These are phyloP conservation scores for Caenorhabditis wallacei DNA, from an alignment of 2,888 invertebrate species.

Conservation along the genomic window DNA sequence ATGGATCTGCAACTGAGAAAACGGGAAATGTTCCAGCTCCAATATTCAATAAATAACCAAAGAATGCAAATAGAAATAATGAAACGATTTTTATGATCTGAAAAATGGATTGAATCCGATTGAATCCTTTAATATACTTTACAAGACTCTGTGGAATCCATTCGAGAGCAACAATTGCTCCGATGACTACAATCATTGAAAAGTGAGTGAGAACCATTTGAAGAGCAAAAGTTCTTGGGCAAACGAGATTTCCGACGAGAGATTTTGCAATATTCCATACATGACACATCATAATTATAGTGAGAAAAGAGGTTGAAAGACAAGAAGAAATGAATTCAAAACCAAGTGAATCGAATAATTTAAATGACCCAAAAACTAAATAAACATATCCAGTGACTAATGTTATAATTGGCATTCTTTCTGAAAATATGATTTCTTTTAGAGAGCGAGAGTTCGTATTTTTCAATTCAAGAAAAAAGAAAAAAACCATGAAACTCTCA, in stretches of 20 bases:
- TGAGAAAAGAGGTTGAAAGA: conserved; percentile 2
- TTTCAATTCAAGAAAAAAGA: neutral
- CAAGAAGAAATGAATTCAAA: neutral
- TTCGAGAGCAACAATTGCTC: neutral
- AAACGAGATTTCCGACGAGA: neutral
- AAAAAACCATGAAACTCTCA: conserved; percentile 1
- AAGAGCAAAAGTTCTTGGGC: conserved; percentile 31
- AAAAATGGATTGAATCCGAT: neutral
- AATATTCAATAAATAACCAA: conserved; percentile 20
- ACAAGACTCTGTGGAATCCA: conserved; percentile 12
- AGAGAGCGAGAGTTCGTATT: neutral
- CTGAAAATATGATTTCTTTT: neutral
- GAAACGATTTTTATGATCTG: conserved; percentile 11
- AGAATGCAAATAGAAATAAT: neutral
- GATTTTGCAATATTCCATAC: neutral
- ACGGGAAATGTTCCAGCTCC: conserved; percentile 27
- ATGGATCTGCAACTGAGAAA: conserved; percentile 39
- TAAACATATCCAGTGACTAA: conserved; percentile 29
- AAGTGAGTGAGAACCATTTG: conserved; percentile 28
- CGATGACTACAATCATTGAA: neutral
- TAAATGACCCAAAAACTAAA: conserved; percentile 25
- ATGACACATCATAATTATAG: neutral
- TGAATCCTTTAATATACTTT: no score
- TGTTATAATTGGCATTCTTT: conserved; percentile 30
- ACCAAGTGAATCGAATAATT: conserved; percentile 11